Evolutionary conservation across 2,888 invertebrate genomes (phyloP).

Genomic region (Danaus chrysippus): DNA sequence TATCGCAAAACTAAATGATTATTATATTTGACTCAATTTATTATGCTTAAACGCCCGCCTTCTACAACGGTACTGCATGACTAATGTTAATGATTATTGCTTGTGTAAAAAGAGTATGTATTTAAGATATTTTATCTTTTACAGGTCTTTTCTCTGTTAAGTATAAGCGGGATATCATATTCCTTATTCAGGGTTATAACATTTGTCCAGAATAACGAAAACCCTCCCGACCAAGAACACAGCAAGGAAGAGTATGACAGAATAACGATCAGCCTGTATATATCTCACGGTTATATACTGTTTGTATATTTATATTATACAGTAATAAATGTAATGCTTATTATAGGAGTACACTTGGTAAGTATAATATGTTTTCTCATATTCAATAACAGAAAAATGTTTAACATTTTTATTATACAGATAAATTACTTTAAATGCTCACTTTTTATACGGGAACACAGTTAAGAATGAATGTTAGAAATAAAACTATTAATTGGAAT

Average conservation of each 20-base stretch:
- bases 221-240: slow-evolving; percentile 41
- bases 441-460: no score
- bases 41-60: no score
- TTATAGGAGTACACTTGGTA: slow-evolving; percentile 61
- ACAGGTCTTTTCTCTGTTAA: slow-evolving; percentile 50
- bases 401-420: no score
- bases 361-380: slow-evolving; percentile 29
- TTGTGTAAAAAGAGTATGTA: no score
- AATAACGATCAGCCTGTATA: slow-evolving; percentile 51
- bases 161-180: slow-evolving; percentile 42
- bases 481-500: no score
- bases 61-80: no score
- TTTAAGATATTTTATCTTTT: slow-evolving; percentile 29
- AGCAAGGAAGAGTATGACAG: slow-evolving; percentile 45
- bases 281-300: slow-evolving; percentile 57
- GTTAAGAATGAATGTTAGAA: no score
- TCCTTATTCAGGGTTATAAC: slow-evolving; percentile 50
- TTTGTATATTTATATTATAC: slow-evolving; percentile 53
- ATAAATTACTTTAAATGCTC: no score
- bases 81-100: no score
- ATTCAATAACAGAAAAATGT: no score
- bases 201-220: slow-evolving; percentile 43
- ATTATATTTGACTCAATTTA: no score
- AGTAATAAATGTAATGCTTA: slow-evolving; percentile 50
- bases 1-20: no score